Evolutionary conservation across 2,113 vertebrate species (phyloP), one percentile per base, ranked within the genome.

Genomic region (Gulo gulo): DNA sequence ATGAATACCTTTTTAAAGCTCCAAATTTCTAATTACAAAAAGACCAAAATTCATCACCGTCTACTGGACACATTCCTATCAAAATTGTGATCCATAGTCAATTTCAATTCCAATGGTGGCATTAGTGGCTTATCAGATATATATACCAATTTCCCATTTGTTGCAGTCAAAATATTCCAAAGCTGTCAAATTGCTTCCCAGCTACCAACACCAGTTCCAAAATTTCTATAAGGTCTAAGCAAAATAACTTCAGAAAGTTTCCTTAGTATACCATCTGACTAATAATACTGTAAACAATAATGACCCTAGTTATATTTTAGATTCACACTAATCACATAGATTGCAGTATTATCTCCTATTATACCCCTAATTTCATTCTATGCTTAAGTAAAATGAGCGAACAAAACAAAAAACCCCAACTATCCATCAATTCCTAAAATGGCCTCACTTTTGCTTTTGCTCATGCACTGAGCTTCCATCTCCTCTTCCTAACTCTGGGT

Each of bases 91-190:
- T 83, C 50, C 91, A 85, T 34, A 80, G 24, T 42, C 76, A 91
- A 79, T 31, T 80, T 95, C 59, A 96, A 67, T 96, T 95, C 36
- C 42, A 92, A 82, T 76, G 34, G 88, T 89, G 39, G 76, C 34
- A 90, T 92, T 96, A 83, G 90, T 87, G 89, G 94, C 29, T 69
- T 92, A 92, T 42, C 67, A 96, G 83, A 93, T 73, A 79, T 71
- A 79, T 71, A 96, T 10, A 74, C 42, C 42, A 50, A 59, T 92
- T 55, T 83, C 34, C 83, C 50, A 86, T 85, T 80, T 93, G 5
- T 88, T 26, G 93, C 42, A 79, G 76, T 63, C 80, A 82, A 45
- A 50, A 18, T 85, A 82, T 82, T 94, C 67, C n/a, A 95, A 90
- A 93, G 52, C 55, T 88, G 42, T 79, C n/a, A 81, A 95, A 76